These are phyloP conservation scores for Xenotilapia leptura DNA, from an alignment of 2,113 vertebrate genomes.

Conservation along the genomic window DNA sequence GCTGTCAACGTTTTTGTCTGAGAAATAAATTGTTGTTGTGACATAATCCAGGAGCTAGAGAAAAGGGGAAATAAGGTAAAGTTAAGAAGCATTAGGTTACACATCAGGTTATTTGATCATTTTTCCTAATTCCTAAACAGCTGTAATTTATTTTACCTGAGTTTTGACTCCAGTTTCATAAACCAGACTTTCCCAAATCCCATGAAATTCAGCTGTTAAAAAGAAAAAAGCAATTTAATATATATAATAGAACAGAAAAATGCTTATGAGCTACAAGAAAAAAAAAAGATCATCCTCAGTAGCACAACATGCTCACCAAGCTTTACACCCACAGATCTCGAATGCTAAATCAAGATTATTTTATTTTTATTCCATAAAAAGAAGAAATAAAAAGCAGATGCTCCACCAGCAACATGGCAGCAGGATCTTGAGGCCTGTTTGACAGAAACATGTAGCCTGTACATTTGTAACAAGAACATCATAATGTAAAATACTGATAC, in stretches of 20 bases:
- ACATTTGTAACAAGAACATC: background rate
- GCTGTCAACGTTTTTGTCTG: slow-evolving; percentile 91
- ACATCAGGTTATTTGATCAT: background rate
- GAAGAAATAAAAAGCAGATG: background rate
- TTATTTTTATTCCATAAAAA: background rate
- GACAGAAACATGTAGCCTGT: background rate
- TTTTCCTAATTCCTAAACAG: background rate
- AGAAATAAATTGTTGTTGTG: slow-evolving; percentile 87
- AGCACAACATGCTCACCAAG: background rate
- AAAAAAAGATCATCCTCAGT: background rate
- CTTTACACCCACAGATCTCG: background rate
- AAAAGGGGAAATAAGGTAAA: background rate
- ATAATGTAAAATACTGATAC: background rate
- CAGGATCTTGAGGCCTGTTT: background rate
- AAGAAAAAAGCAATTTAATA: background rate
- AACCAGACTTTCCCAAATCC: slow-evolving; percentile 94
- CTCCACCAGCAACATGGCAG: background rate
- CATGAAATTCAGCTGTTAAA: slow-evolving; percentile 86
- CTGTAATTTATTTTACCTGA: slow-evolving; percentile 72
- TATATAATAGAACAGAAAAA: background rate
- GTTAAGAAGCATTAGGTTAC: background rate
- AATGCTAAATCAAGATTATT: background rate
- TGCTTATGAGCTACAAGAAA: background rate
- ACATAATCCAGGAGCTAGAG: slow-evolving; percentile 90
- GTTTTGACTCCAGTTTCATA: slow-evolving; percentile 89